Percentiles rank a stretch among this genome's conserved stretches.
Conservation (phyloP, 2,113 vertebrate genomes). For the Cacatua alba region DNA sequence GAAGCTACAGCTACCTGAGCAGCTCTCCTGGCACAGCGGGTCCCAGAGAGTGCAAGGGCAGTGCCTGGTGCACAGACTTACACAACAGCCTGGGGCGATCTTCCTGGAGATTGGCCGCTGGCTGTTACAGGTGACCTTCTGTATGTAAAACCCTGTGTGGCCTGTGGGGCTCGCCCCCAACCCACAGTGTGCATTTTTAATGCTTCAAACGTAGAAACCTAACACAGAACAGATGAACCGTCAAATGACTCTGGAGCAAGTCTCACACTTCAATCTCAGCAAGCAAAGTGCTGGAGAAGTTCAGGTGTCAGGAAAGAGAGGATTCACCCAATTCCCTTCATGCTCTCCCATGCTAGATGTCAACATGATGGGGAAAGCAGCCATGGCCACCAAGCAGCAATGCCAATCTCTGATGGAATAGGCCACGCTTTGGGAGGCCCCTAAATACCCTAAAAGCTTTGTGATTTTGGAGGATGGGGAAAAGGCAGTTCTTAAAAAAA, state of each 20-base stretch:
- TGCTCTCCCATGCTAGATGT: too few species aligned
- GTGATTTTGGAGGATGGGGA: accelerated
- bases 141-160: not conserved
- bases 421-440: not conserved
- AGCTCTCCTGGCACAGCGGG: not conserved
- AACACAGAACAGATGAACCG: not conserved
- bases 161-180: not conserved
- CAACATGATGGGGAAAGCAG: not conserved
- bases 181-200: not conserved
- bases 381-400: not conserved
- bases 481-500: not conserved
- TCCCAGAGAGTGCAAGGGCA: not conserved
- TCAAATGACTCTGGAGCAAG: accelerated
- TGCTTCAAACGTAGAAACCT: accelerated
- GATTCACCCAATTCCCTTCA: accelerated
- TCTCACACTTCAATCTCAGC: not conserved
- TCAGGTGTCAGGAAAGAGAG: not conserved
- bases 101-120: accelerated
- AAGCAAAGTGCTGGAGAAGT: not conserved
- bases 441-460: not conserved
- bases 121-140: not conserved
- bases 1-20: slow-evolving; percentile 57
- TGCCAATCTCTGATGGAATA: not conserved
- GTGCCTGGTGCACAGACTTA: not conserved
- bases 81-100: not conserved